These are phyloP conservation scores for Pardosa pseudoannulata DNA, from an alignment of 2,888 invertebrate species.

Conservation along the genomic window DNA sequence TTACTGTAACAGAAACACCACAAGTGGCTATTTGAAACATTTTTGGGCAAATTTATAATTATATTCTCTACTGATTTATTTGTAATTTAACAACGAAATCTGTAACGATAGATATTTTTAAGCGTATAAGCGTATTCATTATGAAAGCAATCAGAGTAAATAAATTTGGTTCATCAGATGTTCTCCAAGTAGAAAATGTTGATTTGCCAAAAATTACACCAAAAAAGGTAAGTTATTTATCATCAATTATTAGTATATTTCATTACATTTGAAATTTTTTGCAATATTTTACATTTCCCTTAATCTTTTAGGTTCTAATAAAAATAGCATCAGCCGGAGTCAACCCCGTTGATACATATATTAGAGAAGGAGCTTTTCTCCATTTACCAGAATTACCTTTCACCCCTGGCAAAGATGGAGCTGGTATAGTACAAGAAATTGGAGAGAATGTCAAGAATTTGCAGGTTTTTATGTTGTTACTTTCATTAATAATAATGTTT, in stretches of 20 bases:
- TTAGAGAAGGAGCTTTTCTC: slow-evolving; percentile 79
- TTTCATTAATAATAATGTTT: too few relatives aligned
- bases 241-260: slow-evolving; percentile 24
- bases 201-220: slow-evolving; percentile 15
- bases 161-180: slow-evolving; percentile 79
- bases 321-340: slow-evolving; percentile 80
- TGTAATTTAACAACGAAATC: too few relatives aligned
- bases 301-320: slow-evolving; percentile 79
- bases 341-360: slow-evolving; percentile 82
- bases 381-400: slow-evolving; percentile 79
- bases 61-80: too few relatives aligned
- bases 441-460: slow-evolving; percentile 78
- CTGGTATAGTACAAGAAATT: slow-evolving; percentile 79
- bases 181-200: slow-evolving; percentile 77
- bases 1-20: too few relatives aligned
- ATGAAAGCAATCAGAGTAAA: slow-evolving; percentile 78
- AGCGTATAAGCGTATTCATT: too few relatives aligned
- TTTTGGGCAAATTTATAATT: too few relatives aligned
- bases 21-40: too few relatives aligned
- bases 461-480: too few relatives aligned
- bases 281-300: background rate
- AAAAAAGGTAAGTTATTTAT: slow-evolving; percentile 26
- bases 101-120: too few relatives aligned
- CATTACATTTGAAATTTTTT: background rate
- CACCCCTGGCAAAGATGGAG: slow-evolving; percentile 80